Evolutionary conservation across 2,113 vertebrate genomes (phyloP).

Genomic region (Quiscalus mexicanus): DNA sequence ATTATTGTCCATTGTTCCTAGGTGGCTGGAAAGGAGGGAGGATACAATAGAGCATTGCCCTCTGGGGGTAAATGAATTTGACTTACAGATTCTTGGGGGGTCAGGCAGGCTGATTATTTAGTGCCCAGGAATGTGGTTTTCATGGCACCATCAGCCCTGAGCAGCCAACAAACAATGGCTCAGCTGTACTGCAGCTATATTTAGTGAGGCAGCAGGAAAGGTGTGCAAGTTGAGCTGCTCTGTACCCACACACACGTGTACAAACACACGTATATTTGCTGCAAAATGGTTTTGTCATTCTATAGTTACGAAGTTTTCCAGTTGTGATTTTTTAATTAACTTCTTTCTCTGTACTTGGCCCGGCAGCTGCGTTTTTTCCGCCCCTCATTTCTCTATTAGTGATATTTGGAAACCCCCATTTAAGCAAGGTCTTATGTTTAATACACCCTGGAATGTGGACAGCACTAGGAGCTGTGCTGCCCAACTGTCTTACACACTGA

Average conservation of each 20-base stretch:
- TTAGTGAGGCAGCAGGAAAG: conserved; percentile 57
- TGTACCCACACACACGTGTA: neutral
- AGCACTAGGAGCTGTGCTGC: conserved; percentile 4
- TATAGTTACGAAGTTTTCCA: conserved; percentile 5
- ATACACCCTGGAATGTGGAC: conserved; percentile 47
- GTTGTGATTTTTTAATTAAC: conserved; percentile 61
- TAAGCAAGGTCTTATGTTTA: conserved; percentile 17
- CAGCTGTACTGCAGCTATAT: conserved; percentile 62
- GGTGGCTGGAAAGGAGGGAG: conserved; percentile 67
- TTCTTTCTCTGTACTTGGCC: conserved; percentile 11
- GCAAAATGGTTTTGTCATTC: neutral
- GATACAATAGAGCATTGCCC: conserved; percentile 70
- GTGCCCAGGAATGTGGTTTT: conserved; percentile 84
- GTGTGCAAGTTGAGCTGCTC: conserved; percentile 37
- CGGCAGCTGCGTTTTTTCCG: neutral
- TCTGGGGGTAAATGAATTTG: conserved; percentile 85
- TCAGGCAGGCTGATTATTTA: conserved; percentile 72
- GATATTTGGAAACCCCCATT: conserved; percentile 28
- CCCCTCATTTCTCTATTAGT: neutral
- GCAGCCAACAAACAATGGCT: conserved; percentile 59
- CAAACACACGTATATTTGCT: neutral
- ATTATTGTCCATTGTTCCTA: conserved; percentile 92
- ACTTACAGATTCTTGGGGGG: conserved; percentile 83
- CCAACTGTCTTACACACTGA: neutral
- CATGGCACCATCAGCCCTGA: conserved; percentile 64